phyloP scores from a whole-genome alignment of 2,888 invertebrate species.

The Leptopilina syphax region DNA sequence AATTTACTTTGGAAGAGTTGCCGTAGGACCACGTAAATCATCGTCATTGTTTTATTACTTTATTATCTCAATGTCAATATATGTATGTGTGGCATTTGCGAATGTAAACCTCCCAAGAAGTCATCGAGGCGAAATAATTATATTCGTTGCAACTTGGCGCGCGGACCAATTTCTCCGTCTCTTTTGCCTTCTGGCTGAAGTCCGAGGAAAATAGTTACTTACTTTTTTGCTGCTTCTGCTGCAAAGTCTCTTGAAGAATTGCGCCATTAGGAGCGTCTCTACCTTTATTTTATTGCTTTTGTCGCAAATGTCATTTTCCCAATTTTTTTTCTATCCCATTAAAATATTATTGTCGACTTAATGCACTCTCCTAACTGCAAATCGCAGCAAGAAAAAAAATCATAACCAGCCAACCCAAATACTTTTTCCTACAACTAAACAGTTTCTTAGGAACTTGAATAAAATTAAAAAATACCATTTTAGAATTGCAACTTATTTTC shows the following conservation, averaged over 20 bases:
- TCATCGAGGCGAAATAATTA: constrained; percentile 40
- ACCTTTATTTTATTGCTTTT: constrained; percentile 30
- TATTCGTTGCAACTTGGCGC: constrained; percentile 44
- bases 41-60: constrained; percentile 67
- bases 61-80: constrained; percentile 54
- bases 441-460: too few relatives aligned
- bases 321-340: not conserved
- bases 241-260: not conserved
- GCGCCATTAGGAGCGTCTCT: constrained; percentile 19
- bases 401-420: not conserved
- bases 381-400: too few relatives aligned
- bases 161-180: constrained; percentile 61
- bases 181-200: constrained; percentile 49
- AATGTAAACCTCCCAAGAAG: constrained; percentile 58
- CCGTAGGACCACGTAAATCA: constrained; percentile 67
- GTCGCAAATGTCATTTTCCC: not conserved
- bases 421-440: too few relatives aligned
- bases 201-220: constrained; percentile 27
- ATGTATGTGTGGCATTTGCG: not conserved
- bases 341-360: constrained; percentile 14
- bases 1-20: constrained; percentile 54
- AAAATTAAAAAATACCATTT: too few relatives aligned
- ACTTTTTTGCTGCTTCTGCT: constrained; percentile 6
- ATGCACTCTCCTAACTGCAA: too few relatives aligned
- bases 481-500: too few relatives aligned